Percentiles rank a stretch among this genome's conserved stretches.
Evolutionary conservation across 2,797 vertebrate genomes (phyloP).

Genomic region (Schizothorax lantsangensis): DNA sequence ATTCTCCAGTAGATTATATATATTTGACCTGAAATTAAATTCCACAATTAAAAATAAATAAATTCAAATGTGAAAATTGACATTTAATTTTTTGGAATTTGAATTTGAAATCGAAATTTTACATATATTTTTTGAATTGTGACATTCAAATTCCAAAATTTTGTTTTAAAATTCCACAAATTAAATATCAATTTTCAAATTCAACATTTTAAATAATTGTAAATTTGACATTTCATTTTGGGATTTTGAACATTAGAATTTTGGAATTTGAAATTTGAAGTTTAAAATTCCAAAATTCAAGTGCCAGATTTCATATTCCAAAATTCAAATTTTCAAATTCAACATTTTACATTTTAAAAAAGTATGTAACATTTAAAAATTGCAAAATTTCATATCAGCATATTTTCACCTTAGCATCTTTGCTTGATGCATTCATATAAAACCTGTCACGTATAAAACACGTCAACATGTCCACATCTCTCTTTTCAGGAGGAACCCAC

Average conservation of each 20-base stretch:
- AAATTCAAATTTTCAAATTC: neutral
- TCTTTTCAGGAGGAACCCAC: constrained; percentile 87
- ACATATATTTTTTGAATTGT: neutral
- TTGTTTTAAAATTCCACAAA: neutral
- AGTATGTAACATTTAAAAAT: neutral
- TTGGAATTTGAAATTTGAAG: neutral
- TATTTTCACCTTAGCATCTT: neutral
- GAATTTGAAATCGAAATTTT: neutral
- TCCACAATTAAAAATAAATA: neutral
- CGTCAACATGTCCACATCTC: neutral
- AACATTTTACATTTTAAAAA: neutral
- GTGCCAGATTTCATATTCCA: neutral
- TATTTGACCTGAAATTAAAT: neutral
- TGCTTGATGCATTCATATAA: neutral
- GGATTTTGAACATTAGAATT: neutral
- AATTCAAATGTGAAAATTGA: neutral
- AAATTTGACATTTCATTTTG: neutral
- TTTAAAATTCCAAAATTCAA: neutral
- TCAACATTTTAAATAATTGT: neutral
- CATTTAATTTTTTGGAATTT: neutral
- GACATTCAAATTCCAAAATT: neutral
- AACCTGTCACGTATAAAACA: neutral
- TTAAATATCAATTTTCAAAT: neutral
- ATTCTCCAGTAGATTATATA: neutral
- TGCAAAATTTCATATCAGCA: neutral